Percentiles rank a stretch among this genome's conserved stretches.
Conservation (phyloP, 2,888 invertebrate species). For the Rhorus exstirpatorius region DNA sequence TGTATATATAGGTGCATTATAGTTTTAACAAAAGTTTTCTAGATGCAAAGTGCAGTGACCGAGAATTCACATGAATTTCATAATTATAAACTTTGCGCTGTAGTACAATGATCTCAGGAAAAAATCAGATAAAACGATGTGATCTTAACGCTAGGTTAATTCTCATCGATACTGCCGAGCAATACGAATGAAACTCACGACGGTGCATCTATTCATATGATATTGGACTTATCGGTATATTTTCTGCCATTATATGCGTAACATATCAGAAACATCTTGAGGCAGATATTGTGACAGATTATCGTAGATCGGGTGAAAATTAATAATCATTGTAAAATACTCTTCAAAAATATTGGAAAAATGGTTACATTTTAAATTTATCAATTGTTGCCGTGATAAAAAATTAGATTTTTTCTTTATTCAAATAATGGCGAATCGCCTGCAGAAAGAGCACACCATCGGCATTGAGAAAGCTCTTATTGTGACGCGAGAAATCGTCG, state of each 20-base stretch:
- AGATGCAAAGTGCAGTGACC: too few species aligned
- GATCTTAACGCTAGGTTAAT: constrained; percentile 54
- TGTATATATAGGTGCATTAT: constrained; percentile 44
- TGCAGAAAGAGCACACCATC: background rate
- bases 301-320: too few species aligned
- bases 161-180: constrained; percentile 49
- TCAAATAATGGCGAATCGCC: constrained; percentile 18
- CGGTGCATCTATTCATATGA: constrained; percentile 55
- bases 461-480: constrained; percentile 56
- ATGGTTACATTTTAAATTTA: too few species aligned
- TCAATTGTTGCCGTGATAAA: background rate
- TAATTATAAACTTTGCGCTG: constrained; percentile 33
- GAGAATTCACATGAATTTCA: constrained; percentile 9
- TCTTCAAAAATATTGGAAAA: background rate
- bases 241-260: background rate
- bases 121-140: constrained; percentile 58
- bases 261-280: background rate
- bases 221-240: background rate
- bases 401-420: background rate
- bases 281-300: too few species aligned
- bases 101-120: background rate
- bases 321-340: too few species aligned
- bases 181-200: background rate
- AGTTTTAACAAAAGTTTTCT: too few species aligned
- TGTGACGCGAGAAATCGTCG: constrained; percentile 76